phyloP scores from a whole-genome alignment of 2,888 invertebrate species.

The Linnaemya vulpina region DNA sequence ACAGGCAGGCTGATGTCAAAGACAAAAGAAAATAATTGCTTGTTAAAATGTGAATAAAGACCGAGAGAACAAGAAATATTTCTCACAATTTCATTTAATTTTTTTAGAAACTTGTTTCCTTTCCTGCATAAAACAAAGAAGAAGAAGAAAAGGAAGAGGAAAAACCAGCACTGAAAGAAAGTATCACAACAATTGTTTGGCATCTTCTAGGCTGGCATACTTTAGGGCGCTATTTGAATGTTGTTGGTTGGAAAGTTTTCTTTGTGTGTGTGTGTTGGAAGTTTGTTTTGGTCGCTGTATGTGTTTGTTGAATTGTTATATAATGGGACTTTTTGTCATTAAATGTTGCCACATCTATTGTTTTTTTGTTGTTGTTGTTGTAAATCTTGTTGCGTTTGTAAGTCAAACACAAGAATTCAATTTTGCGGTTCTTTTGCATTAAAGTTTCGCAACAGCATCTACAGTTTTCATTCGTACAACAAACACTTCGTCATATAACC shows the following conservation, averaged over 20 bases:
- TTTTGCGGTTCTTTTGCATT: slow-evolving; percentile 58
- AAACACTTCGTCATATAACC: too few relatives aligned
- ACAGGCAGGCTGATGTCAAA: slow-evolving; percentile 10
- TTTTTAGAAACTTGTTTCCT: not conserved
- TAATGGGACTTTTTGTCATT: slow-evolving; percentile 10
- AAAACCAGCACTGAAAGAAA: not conserved
- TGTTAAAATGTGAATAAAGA: slow-evolving; percentile 23
- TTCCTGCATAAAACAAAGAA: slow-evolving; percentile 21
- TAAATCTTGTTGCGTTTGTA: slow-evolving; percentile 16
- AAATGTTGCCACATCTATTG: slow-evolving; percentile 7
- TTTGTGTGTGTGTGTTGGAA: not conserved
- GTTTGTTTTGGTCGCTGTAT: slow-evolving; percentile 33
- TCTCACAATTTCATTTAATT: not conserved
- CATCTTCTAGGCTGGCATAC: slow-evolving; percentile 44
- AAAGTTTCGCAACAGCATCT: slow-evolving; percentile 15
- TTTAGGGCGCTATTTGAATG: slow-evolving; percentile 10
- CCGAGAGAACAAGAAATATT: slow-evolving; percentile 2
- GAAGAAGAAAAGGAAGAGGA: not conserved
- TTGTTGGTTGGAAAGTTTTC: not conserved
- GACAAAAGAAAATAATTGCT: slow-evolving; percentile 38
- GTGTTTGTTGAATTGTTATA: slow-evolving; percentile 27
- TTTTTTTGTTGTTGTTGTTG: slow-evolving; percentile 9
- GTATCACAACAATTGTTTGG: slow-evolving; percentile 22
- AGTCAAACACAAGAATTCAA: slow-evolving; percentile 54
- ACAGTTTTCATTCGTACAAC: not conserved